phyloP scores from a whole-genome alignment of 2,113 vertebrate genomes.

The Spheniscus mendiculus region DNA sequence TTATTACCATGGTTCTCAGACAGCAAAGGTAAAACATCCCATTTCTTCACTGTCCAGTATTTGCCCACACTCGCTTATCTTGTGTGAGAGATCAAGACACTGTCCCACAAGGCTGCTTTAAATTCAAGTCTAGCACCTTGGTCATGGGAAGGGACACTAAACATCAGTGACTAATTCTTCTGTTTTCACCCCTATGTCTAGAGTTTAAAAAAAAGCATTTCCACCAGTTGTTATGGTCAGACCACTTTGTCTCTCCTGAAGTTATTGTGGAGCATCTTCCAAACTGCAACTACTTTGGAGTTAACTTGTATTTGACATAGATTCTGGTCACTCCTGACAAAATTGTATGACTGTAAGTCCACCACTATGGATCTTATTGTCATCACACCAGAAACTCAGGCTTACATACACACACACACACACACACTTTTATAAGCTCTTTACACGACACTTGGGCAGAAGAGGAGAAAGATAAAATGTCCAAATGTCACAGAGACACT shows the following conservation, averaged over 20 bases:
- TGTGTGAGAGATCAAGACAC: neutral
- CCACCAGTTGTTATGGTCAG: neutral
- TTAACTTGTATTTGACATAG: neutral
- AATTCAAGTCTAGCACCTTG: neutral
- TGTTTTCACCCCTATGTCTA: neutral
- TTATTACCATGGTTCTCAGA: neutral
- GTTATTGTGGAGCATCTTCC: neutral
- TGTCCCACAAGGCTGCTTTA: neutral
- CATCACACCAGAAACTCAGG: neutral
- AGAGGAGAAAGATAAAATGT: neutral
- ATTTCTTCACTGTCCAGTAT: neutral
- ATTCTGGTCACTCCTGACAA: neutral
- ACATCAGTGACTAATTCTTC: neutral
- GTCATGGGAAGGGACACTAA: neutral
- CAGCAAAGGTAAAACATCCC: neutral
- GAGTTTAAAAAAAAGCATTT: neutral
- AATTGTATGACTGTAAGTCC: neutral
- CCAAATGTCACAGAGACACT: neutral
- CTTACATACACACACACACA: neutral
- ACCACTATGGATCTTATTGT: neutral
- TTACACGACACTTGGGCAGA: neutral
- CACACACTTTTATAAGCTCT: neutral
- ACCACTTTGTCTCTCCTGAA: neutral
- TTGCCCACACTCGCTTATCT: neutral
- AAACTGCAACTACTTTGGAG: accelerated